These are phyloP conservation scores for Oplegnathus fasciatus DNA, from an alignment of 2,113 vertebrate genomes.

Conservation along the genomic window DNA sequence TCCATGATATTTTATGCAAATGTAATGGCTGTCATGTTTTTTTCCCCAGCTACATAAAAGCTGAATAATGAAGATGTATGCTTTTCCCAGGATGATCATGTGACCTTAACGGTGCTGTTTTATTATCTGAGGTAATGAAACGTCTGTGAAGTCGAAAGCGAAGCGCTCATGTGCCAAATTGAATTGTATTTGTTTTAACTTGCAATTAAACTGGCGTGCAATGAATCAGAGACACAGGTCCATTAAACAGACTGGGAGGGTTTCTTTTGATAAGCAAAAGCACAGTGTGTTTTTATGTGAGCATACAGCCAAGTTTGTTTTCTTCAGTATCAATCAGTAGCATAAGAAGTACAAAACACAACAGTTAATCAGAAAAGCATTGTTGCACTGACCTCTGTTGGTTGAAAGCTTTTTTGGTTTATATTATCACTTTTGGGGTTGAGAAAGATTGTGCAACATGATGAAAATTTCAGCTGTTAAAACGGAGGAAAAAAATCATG, in stretches of 20 bases:
- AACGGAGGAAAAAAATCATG: not conserved
- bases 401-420: slow-evolving; percentile 8
- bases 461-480: not conserved
- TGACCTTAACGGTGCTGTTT: slow-evolving; percentile 1
- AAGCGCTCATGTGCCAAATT: not conserved
- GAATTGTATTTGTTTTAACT: slow-evolving; percentile 29
- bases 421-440: not conserved
- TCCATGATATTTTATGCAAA: not conserved
- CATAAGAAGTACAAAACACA: not conserved
- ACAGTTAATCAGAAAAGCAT: not conserved
- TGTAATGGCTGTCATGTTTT: not conserved
- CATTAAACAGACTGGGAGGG: slow-evolving; percentile 1
- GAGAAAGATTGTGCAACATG: not conserved
- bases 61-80: not conserved
- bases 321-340: not conserved
- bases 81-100: not conserved
- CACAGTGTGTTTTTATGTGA: not conserved
- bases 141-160: not conserved
- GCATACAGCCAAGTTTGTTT: not conserved
- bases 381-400: not conserved
- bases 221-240: slow-evolving; percentile 22
- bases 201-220: slow-evolving; percentile 22
- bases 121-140: not conserved
- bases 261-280: slow-evolving; percentile 7
- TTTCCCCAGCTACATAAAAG: not conserved